Evolutionary conservation across 2,888 invertebrate genomes (phyloP).

Genomic region (Hypselothyrea guttata): DNA sequence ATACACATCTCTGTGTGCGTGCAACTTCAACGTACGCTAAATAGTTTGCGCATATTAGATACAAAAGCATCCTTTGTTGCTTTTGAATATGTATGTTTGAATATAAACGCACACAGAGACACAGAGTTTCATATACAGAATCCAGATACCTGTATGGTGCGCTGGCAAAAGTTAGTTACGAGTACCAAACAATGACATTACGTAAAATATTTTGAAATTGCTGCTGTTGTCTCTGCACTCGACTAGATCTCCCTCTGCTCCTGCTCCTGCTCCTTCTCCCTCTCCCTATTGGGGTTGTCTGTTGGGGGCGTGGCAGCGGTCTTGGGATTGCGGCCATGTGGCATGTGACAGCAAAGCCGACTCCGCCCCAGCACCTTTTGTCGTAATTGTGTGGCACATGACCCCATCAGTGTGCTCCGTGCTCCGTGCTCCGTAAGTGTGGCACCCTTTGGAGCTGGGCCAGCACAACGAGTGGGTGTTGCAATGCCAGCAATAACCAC

Average conservation of each 20-base stretch:
- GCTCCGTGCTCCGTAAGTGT: conserved; percentile 9
- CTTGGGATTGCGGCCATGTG: conserved; percentile 72
- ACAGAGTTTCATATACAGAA: neutral
- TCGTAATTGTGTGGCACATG: conserved; percentile 77
- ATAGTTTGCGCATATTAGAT: conserved; percentile 70
- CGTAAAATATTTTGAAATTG: conserved; percentile 77
- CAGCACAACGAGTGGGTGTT: conserved; percentile 40
- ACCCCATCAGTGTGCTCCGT: conserved; percentile 50
- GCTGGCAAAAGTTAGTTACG: conserved; percentile 73
- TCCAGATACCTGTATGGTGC: conserved; percentile 45
- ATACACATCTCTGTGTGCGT: conserved; percentile 24
- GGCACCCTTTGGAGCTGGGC: conserved; percentile 55
- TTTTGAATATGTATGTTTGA: conserved; percentile 23
- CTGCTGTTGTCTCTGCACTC: conserved; percentile 38
- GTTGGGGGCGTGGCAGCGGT: conserved; percentile 58
- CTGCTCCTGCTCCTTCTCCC: neutral
- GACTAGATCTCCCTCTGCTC: conserved; percentile 17
- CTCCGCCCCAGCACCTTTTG: conserved; percentile 72
- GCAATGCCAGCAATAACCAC: conserved; percentile 63
- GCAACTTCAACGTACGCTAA: conserved; percentile 48
- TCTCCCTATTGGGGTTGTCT: conserved; percentile 11
- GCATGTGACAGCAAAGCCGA: conserved; percentile 73
- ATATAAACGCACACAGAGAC: neutral
- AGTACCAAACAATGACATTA: conserved; percentile 76
- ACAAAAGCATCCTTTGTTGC: conserved; percentile 53